phyloP scores from a whole-genome alignment of 92 coral and sea anemone genomes.

The Phenganax subtilis region DNA sequence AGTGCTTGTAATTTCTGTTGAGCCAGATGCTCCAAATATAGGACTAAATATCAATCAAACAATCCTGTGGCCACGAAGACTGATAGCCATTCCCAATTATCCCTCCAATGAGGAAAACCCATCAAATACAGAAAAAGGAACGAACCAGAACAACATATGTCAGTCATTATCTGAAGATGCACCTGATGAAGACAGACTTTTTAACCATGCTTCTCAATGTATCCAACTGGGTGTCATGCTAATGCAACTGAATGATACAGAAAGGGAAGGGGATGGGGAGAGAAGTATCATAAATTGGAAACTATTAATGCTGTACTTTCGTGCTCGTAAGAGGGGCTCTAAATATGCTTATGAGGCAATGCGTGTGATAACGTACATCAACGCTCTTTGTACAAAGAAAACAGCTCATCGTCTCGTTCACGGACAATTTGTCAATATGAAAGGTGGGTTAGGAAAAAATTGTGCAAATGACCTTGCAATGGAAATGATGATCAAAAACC shows the following conservation, averaged over 20 bases:
- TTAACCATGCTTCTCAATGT: too few relatives aligned
- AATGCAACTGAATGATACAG: too few relatives aligned
- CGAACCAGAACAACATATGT: too few relatives aligned
- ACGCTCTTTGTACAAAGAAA: not conserved
- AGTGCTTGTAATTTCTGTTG: too few relatives aligned
- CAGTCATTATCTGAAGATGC: too few relatives aligned
- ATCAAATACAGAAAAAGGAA: not conserved
- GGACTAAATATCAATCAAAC: not conserved
- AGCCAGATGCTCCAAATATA: too few relatives aligned
- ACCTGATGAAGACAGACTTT: too few relatives aligned
- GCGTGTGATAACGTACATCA: conserved; percentile 45
- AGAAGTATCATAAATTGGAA: too few relatives aligned
- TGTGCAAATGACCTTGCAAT: conserved; percentile 41
- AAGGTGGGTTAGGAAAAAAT: conserved; percentile 37
- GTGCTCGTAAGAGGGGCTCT: conserved; percentile 56
- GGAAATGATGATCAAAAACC: conserved; percentile 25
- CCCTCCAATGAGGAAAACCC: not conserved
- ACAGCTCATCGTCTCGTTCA: not conserved
- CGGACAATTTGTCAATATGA: not conserved
- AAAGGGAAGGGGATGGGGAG: too few relatives aligned
- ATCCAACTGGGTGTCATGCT: too few relatives aligned
- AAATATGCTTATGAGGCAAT: conserved; percentile 63
- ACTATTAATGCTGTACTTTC: conserved; percentile 7
- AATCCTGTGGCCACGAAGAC: not conserved
- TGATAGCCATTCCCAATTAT: not conserved